Evolutionary conservation across 2,888 invertebrate genomes (phyloP).

Genomic region (Cinara cedri): DNA sequence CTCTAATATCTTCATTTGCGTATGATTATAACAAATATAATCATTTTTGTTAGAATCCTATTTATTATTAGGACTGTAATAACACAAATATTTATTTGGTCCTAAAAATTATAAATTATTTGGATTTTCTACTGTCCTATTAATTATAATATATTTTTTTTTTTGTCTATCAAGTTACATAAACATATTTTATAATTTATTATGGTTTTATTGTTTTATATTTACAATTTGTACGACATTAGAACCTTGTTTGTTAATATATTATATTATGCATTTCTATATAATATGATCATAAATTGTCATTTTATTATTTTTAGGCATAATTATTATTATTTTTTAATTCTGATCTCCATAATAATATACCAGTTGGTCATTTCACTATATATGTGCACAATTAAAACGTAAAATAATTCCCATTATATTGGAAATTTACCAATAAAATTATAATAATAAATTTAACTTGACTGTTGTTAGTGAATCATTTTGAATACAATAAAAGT

Average conservation of each 20-base stretch:
- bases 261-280: neutral
- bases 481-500: no score
- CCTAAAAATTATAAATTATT: constrained; percentile 13
- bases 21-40: neutral
- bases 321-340: neutral
- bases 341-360: neutral
- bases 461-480: no score
- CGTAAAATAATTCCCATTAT: no score
- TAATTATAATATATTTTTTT: constrained; percentile 28
- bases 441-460: no score
- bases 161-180: constrained; percentile 34
- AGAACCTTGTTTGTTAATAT: constrained; percentile 42
- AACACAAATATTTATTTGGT: neutral
- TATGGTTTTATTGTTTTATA: constrained; percentile 48
- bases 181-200: constrained; percentile 46
- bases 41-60: constrained; percentile 29
- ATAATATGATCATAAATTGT: no score
- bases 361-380: no score
- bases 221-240: constrained; percentile 34
- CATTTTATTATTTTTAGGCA: no score
- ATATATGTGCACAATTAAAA: no score
- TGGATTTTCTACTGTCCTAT: constrained; percentile 33
- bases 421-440: no score
- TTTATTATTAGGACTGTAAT: constrained; percentile 11
- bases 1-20: neutral